phyloP scores from a whole-genome alignment of 2,888 invertebrate genomes.

The Lithodes maja region DNA sequence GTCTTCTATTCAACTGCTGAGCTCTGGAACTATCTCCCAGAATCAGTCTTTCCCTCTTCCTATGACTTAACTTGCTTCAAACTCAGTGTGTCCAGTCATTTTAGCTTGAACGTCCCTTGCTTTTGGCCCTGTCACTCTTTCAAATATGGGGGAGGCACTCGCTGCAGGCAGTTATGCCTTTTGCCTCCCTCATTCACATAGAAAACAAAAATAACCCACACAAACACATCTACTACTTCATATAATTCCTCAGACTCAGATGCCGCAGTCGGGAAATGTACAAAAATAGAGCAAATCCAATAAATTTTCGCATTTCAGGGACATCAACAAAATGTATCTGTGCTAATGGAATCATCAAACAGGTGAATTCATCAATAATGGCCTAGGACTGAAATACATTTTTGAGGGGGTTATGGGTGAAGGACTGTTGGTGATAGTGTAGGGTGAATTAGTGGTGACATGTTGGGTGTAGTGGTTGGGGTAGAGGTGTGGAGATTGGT shows the following conservation, averaged over 20 bases:
- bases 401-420: not conserved
- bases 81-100: too few relatives aligned
- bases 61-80: too few relatives aligned
- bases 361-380: not conserved
- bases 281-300: not conserved
- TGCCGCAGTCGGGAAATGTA: not conserved
- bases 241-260: not conserved
- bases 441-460: not conserved
- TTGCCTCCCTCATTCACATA: too few relatives aligned
- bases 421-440: not conserved
- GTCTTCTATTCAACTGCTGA: too few relatives aligned
- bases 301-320: not conserved
- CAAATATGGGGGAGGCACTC: too few relatives aligned
- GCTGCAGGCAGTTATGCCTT: too few relatives aligned
- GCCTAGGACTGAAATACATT: not conserved
- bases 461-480: not conserved
- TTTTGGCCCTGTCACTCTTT: too few relatives aligned
- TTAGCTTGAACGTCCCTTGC: too few relatives aligned
- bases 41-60: too few relatives aligned
- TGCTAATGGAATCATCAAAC: not conserved
- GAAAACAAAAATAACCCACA: too few relatives aligned
- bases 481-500: not conserved
- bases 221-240: too few relatives aligned
- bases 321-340: not conserved
- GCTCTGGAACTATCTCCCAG: too few relatives aligned